Base-by-base conservation (phyloP, 2,888 invertebrate genomes). In the Myathropa florea region DNA sequence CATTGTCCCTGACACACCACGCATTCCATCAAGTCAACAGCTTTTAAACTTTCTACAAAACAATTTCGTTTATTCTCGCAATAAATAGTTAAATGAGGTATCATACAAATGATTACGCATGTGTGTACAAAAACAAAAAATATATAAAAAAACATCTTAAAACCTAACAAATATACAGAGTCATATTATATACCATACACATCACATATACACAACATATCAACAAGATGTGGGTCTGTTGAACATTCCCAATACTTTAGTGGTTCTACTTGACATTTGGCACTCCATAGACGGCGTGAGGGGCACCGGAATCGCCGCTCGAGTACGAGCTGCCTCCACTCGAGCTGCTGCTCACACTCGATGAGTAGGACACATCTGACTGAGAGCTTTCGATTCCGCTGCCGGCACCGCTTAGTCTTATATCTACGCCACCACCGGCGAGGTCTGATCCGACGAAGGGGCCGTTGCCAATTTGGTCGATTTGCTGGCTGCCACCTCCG, bases 261-360 rank as follows among this genome's bases (percentile, higher is more conserved):
- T 53, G 79, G 65, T 57, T 73, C 67, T 81, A 64, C 82, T 88
- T 89, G 64, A 89, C 83, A 67, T 88, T 86, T 63, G 89, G 89
- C 36, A 89, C 89, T 61, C 90, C 90, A 39, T 89, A 89, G 33
- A 88, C 81, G 39, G 88, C 83, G 57, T 89, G 89, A 10, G 73
- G 88, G 28, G 72, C 26, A n/a, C 64, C 72, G 59, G 57, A 60
- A 6, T 83, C 88, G 36, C 60, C 64, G 46, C 64, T 73, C 2
- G 65, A 46, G n/a, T 55, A 75, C 12, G 72, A 67, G 36, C 68
- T 72, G 60, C 76, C 23, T n/a, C 33, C 30, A 18, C 55, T 57
- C 4, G 61, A 60, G 28, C 83, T 71, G 33, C 76, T 76, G 6
- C 67, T 77, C 46, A 18, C 46, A 18, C 46, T 46, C 2, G 68